Evolutionary conservation across 35 echinoderm and acorn worm species (phyloP), one percentile per base, ranked within the genome.

Genomic region (Stichopus chloronotus): DNA sequence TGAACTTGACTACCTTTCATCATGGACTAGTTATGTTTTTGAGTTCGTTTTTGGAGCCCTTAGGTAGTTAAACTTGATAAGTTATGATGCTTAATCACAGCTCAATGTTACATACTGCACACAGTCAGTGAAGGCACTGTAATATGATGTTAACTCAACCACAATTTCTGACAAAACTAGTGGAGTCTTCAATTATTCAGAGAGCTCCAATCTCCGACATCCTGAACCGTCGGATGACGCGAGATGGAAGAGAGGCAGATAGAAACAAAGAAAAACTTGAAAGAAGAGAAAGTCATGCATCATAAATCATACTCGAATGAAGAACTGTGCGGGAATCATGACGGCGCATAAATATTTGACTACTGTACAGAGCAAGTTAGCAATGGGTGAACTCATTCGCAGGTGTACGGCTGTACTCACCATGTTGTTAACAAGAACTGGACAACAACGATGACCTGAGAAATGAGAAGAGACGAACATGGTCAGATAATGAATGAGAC

Each of bases 371-470:
- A 16, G 69, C 13, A 72, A 72, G 69, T 22, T 16, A 16, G 13
- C 13, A 72, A 72, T 3, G 30, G 30, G 3, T 43, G 30, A 43
- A 43, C 30, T 43, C 30, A 43, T 43, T 43, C 30, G 30, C 30
- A 43, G 30, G 30, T 43, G 30, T 43, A 43, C 30, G 30, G 30
- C 52, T 58, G 22, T 63, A 88, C 86, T 63, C 58, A 88, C 86
- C 86, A 88, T 88, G 86, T 88, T 88, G 86, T 69, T 57, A 88
- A 65, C 54, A 88, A n/a, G 58, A 88, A 88, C 86, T 88, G 86
- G 57, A 88, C 86, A 9, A 52, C 57, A 58, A 88, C 86, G 61
- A 88, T 88, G 20, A 88, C 58, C 86, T 88, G 86, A 13, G 61
- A 63, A 23, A 25, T 30, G 25, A 88, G 22, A 88, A 6, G 11